Conservation (phyloP, 2,888 invertebrate genomes). For the Acronicta psi region DNA sequence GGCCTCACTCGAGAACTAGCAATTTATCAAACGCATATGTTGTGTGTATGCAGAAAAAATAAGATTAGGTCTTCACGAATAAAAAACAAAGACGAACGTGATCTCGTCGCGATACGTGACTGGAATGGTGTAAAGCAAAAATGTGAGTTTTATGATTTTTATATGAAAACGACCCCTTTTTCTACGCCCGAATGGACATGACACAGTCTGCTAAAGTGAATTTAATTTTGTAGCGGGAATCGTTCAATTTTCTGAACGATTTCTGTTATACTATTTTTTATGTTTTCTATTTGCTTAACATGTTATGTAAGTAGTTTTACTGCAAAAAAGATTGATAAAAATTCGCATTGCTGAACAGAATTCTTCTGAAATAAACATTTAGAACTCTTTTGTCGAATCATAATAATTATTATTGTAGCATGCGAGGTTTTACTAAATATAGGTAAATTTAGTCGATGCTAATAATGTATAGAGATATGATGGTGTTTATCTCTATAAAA, state of each 20-base stretch:
- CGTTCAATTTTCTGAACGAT: not conserved
- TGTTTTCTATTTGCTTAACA: too few relatives aligned
- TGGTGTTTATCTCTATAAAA: too few relatives aligned
- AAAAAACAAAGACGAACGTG: constrained; percentile 76
- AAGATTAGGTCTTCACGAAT: constrained; percentile 75
- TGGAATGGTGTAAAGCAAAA: constrained; percentile 64
- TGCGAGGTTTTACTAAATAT: too few relatives aligned
- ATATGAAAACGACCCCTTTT: constrained; percentile 65
- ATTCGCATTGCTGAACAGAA: too few relatives aligned
- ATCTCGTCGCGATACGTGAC: constrained; percentile 72
- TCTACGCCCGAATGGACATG: constrained; percentile 55
- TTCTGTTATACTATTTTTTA: too few relatives aligned
- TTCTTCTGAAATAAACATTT: too few relatives aligned
- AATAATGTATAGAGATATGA: too few relatives aligned
- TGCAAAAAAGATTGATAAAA: too few relatives aligned
- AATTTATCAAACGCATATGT: constrained; percentile 81
- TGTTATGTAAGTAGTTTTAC: too few relatives aligned
- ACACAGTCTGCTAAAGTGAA: constrained; percentile 41
- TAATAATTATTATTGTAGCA: too few relatives aligned
- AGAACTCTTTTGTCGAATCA: too few relatives aligned
- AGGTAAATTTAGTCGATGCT: too few relatives aligned
- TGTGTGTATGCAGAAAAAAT: constrained; percentile 67
- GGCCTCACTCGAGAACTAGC: constrained; percentile 64
- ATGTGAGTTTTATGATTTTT: constrained; percentile 76
- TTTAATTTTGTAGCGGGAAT: constrained; percentile 52